Conservation (phyloP, 2,113 vertebrate species). For the Strix uralensis region DNA sequence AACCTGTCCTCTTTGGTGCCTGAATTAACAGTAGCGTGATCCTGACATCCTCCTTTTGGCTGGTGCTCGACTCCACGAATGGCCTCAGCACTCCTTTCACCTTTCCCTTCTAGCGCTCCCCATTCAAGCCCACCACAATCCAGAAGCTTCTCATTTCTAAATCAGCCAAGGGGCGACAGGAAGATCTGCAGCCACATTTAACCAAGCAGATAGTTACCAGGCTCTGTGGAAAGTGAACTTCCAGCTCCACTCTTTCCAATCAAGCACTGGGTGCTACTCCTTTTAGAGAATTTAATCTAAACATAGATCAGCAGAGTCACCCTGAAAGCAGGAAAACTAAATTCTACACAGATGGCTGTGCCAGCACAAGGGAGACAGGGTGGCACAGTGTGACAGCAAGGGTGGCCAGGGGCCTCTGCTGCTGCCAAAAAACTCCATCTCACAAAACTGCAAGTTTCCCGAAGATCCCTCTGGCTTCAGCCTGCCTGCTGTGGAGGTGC, state of each 20-base stretch:
- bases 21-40: too few relatives aligned
- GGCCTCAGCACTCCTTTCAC: background rate
- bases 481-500: background rate
- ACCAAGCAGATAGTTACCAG: background rate
- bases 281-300: background rate
- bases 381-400: fast-evolving
- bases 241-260: background rate
- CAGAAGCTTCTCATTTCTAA: background rate
- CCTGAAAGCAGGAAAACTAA: background rate
- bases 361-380: background rate
- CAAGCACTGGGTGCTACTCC: background rate
- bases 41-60: background rate
- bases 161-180: too few relatives aligned
- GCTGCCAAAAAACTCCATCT: background rate
- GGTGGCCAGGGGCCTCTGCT: background rate
- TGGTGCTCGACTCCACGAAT: background rate
- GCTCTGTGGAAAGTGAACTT: background rate
- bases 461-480: background rate
- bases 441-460: background rate
- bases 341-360: background rate
- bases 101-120: background rate
- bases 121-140: background rate
- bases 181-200: background rate
- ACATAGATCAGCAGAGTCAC: background rate
- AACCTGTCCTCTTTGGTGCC: background rate